Evolutionary conservation across 1,140 invertebrate species (phyloP).

Genomic region (Caerostris darwini): DNA sequence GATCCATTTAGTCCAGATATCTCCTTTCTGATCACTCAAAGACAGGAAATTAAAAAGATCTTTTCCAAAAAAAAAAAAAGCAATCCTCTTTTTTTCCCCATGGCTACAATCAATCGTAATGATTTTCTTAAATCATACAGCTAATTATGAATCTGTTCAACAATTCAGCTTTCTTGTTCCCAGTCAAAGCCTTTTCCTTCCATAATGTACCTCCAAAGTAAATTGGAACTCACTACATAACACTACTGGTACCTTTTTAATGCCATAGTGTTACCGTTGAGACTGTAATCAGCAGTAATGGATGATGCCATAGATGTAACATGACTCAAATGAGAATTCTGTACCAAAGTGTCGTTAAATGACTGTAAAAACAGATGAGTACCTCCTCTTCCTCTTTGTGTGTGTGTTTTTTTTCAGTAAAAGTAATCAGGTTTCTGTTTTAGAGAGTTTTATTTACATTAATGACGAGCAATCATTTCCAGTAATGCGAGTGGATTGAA

Average conservation of each 20-base stretch:
- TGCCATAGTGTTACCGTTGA: not conserved
- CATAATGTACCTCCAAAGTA: constrained; percentile 27
- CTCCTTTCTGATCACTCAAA: not conserved
- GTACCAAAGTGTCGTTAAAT: constrained; percentile 26
- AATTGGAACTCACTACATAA: not conserved
- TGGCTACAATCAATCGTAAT: not conserved
- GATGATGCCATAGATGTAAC: constrained; percentile 1
- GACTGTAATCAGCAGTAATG: not conserved
- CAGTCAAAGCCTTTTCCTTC: not conserved
- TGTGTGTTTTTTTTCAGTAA: not conserved
- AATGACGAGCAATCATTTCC: constrained; percentile 26
- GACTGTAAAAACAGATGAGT: constrained; percentile 30
- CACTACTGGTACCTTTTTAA: not conserved
- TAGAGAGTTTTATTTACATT: constrained; percentile 6
- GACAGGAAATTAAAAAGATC: not conserved
- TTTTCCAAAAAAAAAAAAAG: not conserved
- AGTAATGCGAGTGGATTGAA: not conserved
- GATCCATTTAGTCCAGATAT: too few species aligned
- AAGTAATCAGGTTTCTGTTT: constrained; percentile 8
- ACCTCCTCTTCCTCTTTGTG: not conserved
- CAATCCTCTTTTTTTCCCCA: not conserved
- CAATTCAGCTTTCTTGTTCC: not conserved
- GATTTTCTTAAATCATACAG: not conserved
- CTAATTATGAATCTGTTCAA: constrained; percentile 31
- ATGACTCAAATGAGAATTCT: constrained; percentile 36